Conservation (phyloP, 64 coral and sea anemone species). For the Dendrophyllia cribrosa region DNA sequence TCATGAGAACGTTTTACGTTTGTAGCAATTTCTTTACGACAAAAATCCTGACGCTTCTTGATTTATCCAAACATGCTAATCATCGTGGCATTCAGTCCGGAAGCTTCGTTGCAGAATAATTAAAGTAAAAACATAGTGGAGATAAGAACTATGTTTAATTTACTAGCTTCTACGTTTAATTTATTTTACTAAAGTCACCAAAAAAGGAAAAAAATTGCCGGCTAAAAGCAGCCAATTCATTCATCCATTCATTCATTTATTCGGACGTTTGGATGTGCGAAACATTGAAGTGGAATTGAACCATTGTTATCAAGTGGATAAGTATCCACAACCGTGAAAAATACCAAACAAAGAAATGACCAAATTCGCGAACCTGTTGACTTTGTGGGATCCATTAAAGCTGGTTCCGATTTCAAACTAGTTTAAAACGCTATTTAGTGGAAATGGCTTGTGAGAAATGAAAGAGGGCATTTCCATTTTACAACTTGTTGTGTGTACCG, state of each 20-base stretch:
- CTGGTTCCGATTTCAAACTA: background rate
- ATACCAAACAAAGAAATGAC: conserved; percentile 23
- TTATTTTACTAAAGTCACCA: background rate
- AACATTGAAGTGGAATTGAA: background rate
- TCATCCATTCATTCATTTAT: background rate
- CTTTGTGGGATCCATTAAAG: conserved; percentile 10
- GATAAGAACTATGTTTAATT: conserved; percentile 21
- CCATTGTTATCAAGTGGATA: background rate
- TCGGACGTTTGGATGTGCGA: background rate
- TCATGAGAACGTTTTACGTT: too few species aligned
- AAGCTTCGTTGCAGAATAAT: background rate
- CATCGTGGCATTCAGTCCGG: too few species aligned
- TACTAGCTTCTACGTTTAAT: background rate
- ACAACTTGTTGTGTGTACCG: background rate
- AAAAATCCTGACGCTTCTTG: background rate
- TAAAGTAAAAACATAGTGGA: conserved; percentile 6
- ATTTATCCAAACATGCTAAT: background rate
- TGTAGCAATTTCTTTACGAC: background rate
- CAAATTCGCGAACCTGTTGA: conserved; percentile 8
- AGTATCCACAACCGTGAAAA: conserved; percentile 1
- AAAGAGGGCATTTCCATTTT: conserved; percentile 22
- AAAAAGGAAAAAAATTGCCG: background rate
- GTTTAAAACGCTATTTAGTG: background rate
- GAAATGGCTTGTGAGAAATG: background rate
- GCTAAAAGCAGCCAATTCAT: background rate